Percentiles rank a stretch among this genome's conserved stretches.
Evolutionary conservation across 1,140 invertebrate genomes (phyloP).

Genomic region (Euwallacea similis): DNA sequence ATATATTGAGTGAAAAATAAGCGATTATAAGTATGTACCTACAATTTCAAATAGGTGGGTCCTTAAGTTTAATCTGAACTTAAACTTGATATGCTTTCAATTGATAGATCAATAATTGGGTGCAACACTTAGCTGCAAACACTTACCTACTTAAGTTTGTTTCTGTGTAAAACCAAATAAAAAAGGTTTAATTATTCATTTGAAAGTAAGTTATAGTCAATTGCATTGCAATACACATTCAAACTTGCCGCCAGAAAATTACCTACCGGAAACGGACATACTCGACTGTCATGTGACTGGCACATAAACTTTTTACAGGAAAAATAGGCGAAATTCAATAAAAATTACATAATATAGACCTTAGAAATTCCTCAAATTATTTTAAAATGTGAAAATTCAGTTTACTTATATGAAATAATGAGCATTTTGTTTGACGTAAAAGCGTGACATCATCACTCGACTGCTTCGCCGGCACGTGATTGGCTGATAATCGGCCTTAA

Average conservation of each 20-base stretch:
- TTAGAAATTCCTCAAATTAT: conserved; percentile 2
- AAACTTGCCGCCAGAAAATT: conserved; percentile 27
- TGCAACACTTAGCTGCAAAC: too few species aligned
- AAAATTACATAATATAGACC: background rate
- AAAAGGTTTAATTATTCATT: too few species aligned
- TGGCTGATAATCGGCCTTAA: conserved; percentile 37
- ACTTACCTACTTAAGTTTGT: too few species aligned
- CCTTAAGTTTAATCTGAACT: too few species aligned
- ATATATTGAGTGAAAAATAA: too few species aligned
- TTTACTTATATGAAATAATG: conserved; percentile 6
- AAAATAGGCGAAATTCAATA: background rate
- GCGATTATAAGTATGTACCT: too few species aligned
- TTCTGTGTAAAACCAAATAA: too few species aligned
- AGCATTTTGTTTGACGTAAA: conserved; percentile 25
- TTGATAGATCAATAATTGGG: too few species aligned
- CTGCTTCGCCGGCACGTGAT: conserved; percentile 26
- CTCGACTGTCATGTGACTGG: conserved; percentile 37
- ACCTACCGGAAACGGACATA: conserved; percentile 13
- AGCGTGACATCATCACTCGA: conserved; percentile 30
- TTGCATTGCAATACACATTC: conserved; percentile 1
- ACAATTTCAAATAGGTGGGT: too few species aligned
- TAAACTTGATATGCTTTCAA: too few species aligned
- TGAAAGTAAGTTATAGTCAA: too few species aligned
- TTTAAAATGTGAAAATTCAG: conserved; percentile 5
- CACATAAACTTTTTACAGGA: conserved; percentile 8